phyloP scores from a whole-genome alignment of 2,888 invertebrate genomes.

The Trichopria drosophilae region DNA sequence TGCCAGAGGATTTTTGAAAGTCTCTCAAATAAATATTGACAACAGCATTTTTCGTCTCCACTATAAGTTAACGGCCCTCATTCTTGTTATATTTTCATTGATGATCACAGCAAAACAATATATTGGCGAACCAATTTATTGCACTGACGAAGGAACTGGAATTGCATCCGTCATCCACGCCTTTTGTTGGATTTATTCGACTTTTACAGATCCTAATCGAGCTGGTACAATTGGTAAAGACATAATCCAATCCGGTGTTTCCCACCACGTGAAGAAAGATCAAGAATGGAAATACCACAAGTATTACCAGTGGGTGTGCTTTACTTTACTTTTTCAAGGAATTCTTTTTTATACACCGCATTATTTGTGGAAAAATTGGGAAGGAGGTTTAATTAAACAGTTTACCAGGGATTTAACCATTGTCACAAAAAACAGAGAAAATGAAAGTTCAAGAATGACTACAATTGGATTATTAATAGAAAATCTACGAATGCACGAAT shows the following conservation, averaged over 20 bases:
- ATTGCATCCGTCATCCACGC: neutral
- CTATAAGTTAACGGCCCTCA: neutral
- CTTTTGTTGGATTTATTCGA: neutral
- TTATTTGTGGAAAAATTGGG: neutral
- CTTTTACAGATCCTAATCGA: neutral
- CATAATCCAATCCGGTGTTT: neutral
- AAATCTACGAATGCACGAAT: neutral
- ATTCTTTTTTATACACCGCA: neutral
- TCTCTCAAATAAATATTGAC: constrained; percentile 1
- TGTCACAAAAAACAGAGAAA: neutral
- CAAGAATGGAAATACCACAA: neutral
- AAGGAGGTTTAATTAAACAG: neutral
- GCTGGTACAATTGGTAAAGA: neutral
- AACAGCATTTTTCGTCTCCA: neutral
- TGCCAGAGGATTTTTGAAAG: too few species aligned
- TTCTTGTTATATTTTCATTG: neutral
- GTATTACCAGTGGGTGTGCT: neutral
- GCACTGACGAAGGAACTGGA: neutral
- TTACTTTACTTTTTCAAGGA: neutral
- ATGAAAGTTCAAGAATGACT: neutral
- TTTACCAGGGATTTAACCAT: neutral
- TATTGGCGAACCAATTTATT: constrained; percentile 11
- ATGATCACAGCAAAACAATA: constrained; percentile 1
- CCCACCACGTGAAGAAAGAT: too few species aligned
- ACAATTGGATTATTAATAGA: neutral